These are phyloP conservation scores for Pseudorectes ferrugineus DNA, from an alignment of 2,113 vertebrate genomes.

Conservation along the genomic window DNA sequence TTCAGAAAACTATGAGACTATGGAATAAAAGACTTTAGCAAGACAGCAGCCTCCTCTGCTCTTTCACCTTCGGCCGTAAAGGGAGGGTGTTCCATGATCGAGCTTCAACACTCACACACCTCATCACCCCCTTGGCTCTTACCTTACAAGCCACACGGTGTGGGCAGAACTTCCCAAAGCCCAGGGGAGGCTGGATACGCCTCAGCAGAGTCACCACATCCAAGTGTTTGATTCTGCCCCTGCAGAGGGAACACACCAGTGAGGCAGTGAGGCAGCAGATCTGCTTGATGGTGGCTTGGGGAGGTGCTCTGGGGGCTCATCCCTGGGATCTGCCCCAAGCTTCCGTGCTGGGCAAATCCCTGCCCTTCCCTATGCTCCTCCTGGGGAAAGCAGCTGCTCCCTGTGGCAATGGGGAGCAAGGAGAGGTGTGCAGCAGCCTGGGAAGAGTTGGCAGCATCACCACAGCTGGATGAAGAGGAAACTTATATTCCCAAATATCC, in stretches of 20 bases:
- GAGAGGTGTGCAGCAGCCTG: background rate
- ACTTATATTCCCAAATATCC: background rate
- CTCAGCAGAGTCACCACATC: constrained; percentile 95
- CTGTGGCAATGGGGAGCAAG: background rate
- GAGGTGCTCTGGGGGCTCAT: background rate
- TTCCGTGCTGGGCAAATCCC: background rate
- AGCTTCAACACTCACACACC: no score
- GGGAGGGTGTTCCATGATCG: no score
- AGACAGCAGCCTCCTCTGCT: no score
- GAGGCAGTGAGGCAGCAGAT: background rate
- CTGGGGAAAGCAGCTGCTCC: background rate
- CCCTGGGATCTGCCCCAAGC: rapidly evolving
- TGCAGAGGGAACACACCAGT: constrained; percentile 26
- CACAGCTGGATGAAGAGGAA: background rate
- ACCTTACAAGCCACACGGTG: constrained; percentile 96
- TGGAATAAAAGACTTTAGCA: no score
- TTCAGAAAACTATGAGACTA: no score
- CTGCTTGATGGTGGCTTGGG: background rate
- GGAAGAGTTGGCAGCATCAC: background rate
- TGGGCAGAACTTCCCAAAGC: constrained; percentile 98
- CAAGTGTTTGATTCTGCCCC: constrained; percentile 95
- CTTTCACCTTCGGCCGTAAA: no score
- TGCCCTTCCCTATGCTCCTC: background rate
- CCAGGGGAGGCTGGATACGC: constrained; percentile 92
- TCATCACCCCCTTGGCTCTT: background rate